Percentiles rank a stretch among this genome's conserved stretches.
Conservation (phyloP, 2,888 invertebrate genomes). For the Sminthurides aquaticus region DNA sequence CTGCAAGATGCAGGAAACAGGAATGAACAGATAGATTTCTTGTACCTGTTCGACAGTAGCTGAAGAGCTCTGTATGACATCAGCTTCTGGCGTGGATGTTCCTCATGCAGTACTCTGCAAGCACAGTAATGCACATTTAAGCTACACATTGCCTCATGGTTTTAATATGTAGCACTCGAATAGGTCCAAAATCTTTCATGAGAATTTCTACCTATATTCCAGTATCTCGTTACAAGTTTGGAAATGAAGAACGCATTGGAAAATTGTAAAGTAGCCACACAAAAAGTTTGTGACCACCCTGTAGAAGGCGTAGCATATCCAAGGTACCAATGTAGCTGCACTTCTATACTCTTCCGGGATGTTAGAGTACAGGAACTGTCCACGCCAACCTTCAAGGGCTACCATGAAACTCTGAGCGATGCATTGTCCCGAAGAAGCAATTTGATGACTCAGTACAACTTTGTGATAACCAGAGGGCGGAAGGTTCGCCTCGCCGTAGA, state of each 20-base stretch:
- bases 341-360: conserved; percentile 1
- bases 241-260: not conserved
- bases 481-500: not conserved
- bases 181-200: too few relatives aligned
- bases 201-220: not conserved
- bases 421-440: not conserved
- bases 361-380: conserved; percentile 2
- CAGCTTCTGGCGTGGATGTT: not conserved
- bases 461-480: conserved; percentile 6
- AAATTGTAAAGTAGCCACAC: not conserved
- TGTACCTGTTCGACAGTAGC: not conserved
- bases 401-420: conserved; percentile 3
- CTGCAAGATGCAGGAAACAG: not conserved
- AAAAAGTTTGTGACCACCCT: not conserved
- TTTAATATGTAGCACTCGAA: too few relatives aligned
- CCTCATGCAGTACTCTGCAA: not conserved
- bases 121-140: too few relatives aligned
- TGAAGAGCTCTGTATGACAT: conserved; percentile 9
- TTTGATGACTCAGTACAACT: not conserved
- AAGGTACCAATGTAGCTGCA: not conserved
- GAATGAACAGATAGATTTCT: not conserved
- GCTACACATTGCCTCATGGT: not conserved
- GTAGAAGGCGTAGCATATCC: not conserved
- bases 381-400: not conserved
- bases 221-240: not conserved